Base-by-base conservation (phyloP, 2,113 vertebrate species). In the Atlantisia rogersi region DNA sequence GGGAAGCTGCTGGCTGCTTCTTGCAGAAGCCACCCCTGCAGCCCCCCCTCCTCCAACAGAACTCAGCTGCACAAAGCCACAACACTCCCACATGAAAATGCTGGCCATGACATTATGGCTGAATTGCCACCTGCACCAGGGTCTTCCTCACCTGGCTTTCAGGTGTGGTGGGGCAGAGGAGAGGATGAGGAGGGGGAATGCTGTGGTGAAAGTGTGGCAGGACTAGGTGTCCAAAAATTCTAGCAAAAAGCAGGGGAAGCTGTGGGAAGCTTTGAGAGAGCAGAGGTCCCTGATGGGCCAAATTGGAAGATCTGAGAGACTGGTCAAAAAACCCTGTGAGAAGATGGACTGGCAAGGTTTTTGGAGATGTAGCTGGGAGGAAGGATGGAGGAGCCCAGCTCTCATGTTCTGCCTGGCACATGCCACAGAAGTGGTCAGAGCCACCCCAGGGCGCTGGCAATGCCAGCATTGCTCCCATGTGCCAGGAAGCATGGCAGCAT, bases 381-480 rank as follows among this genome's bases (percentile, higher is more conserved):
- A 37, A 11, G 21, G 52, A 60, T 48, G n/a, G 35, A 91, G 52
- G 20, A 55, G 25, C 22, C 11, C 91, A 56, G 31, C 10, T 88
- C 39, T 86, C 2, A 1, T 18, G 20, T 86, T 73, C 58, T 32
- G 28, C 3, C 2, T 17, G 56, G 50, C 71, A 83, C 0, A 0
- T 6, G 44, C 37, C 88, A 78, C 48, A 12, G 9, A 12, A 44
- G 5, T 14, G 53, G 64, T 50, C 76, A 83, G 64, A 92, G 75
- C 26, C n/a, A 44, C n/a, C 3, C 53, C 10, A 14, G 20, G 48
- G 48, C 4, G 6, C 31, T 1, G 4, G 63, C 40, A 62, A 4
- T n/a, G 58, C 75, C 0, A 0, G 39, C 7, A 10, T 24, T 2
- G 0, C 18, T 88, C 16, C 5, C 12, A 2, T 18, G 44, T 68